Conservation (phyloP, 1,140 invertebrate genomes). For the Procambarus clarkii region DNA sequence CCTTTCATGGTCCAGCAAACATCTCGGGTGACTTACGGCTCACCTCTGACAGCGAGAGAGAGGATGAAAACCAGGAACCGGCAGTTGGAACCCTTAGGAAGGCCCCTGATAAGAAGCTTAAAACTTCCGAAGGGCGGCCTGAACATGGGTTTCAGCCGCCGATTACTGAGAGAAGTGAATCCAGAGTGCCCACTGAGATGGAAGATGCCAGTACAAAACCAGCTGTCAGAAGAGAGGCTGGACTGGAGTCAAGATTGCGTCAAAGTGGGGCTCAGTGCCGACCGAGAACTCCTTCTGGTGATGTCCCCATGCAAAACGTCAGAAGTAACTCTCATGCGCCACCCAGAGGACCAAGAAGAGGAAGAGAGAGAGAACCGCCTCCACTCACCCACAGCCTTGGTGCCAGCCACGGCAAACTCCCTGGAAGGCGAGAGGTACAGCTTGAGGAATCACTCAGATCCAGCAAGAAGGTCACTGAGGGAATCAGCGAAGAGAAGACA, state of each 20-base stretch:
- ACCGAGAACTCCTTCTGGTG: constrained; percentile 61
- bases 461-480: constrained; percentile 46
- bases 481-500: constrained; percentile 44
- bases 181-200: constrained; percentile 63
- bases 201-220: constrained; percentile 25
- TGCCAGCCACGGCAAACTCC: constrained; percentile 18
- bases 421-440: constrained; percentile 56
- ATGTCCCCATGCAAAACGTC: constrained; percentile 57
- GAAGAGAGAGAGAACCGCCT: constrained; percentile 64
- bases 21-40: constrained; percentile 59
- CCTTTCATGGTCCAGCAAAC: constrained; percentile 54
- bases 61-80: constrained; percentile 70
- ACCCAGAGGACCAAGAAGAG: constrained; percentile 55
- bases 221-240: constrained; percentile 34
- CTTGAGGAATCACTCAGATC: constrained; percentile 57
- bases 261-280: constrained; percentile 66
- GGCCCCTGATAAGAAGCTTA: constrained; percentile 88
- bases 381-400: constrained; percentile 31
- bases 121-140: constrained; percentile 88
- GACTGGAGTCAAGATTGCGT: constrained; percentile 54
- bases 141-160: constrained; percentile 79
- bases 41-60: constrained; percentile 64
- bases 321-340: constrained; percentile 62
- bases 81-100: constrained; percentile 70
- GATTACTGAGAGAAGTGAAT: constrained; percentile 72